Conservation (phyloP, 2,113 vertebrate genomes). For the Neogale vison region DNA sequence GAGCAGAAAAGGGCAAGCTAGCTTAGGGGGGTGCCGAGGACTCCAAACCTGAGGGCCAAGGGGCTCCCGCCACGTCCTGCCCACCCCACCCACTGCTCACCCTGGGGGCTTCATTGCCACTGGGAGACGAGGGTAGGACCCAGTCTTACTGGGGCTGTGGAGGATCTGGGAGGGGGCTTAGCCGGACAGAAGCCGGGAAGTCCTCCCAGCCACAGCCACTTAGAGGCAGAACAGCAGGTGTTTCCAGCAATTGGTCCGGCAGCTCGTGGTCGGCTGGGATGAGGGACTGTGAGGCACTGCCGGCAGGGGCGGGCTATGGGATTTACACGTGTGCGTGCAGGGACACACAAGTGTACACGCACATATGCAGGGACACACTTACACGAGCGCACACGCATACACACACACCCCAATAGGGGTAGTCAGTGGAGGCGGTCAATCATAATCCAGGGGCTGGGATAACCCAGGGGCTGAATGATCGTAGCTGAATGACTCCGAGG, state of each 20-base stretch:
- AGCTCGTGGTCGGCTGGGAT: not conserved
- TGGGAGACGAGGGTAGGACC: too few species aligned
- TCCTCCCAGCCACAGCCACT: not conserved
- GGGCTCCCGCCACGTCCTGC: not conserved
- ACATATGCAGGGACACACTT: not conserved
- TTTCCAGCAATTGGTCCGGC: not conserved
- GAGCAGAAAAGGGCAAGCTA: too few species aligned
- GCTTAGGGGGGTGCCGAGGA: not conserved
- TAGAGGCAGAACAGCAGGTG: not conserved
- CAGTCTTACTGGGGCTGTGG: too few species aligned
- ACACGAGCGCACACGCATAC: too few species aligned
- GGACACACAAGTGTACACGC: too few species aligned
- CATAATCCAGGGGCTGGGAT: not conserved
- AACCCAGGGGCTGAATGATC: not conserved
- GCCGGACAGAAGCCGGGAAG: not conserved
- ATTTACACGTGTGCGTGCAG: too few species aligned
- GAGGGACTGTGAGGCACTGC: not conserved
- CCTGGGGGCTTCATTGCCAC: not conserved
- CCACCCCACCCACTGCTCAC: not conserved
- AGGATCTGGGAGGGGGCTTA: not conserved
- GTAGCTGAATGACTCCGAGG: not conserved
- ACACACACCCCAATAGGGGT: too few species aligned
- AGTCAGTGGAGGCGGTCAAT: not conserved
- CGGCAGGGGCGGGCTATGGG: not conserved
- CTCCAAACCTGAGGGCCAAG: too few species aligned